A percentile compares a stretch with the other conserved stretches of the same genome.
phyloP scores from a whole-genome alignment of 2,113 vertebrate genomes.

The Haemorhous mexicanus region DNA sequence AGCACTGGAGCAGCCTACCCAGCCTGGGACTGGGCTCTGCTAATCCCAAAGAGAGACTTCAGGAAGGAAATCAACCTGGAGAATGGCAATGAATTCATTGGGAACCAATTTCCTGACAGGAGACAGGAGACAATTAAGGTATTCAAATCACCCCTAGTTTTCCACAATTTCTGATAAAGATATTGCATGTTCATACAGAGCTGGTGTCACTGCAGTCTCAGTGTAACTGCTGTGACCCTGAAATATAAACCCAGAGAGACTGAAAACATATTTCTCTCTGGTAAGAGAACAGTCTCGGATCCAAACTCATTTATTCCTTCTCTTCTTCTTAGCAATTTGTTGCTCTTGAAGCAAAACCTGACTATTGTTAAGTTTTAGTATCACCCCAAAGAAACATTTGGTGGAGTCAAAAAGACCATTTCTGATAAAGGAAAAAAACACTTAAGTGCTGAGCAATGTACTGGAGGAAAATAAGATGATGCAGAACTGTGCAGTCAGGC shows the following conservation, averaged over 20 bases:
- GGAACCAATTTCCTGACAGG: not conserved
- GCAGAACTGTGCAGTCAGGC: not conserved
- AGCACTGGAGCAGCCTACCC: not conserved
- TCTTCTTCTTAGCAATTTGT: not conserved
- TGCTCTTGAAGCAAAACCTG: not conserved
- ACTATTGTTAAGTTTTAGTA: not conserved
- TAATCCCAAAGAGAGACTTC: not conserved
- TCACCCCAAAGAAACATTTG: not conserved
- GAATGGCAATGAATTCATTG: not conserved
- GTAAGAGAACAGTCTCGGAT: not conserved
- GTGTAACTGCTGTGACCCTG: not conserved
- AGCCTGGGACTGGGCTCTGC: not conserved
- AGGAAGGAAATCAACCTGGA: not conserved
- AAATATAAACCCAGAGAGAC: not conserved
- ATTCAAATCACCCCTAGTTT: not conserved
- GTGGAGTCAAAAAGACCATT: not conserved
- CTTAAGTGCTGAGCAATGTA: not conserved
- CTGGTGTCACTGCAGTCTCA: not conserved
- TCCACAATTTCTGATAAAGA: not conserved
- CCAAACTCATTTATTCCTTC: not conserved
- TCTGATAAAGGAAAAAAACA: not conserved
- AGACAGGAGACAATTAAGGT: not conserved
- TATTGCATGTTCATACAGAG: not conserved
- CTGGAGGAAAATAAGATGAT: not conserved
- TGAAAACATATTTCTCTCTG: not conserved